Conservation (phyloP, 37 sponge, comb jelly and placozoan species). For the Dysidea cf. avara region DNA sequence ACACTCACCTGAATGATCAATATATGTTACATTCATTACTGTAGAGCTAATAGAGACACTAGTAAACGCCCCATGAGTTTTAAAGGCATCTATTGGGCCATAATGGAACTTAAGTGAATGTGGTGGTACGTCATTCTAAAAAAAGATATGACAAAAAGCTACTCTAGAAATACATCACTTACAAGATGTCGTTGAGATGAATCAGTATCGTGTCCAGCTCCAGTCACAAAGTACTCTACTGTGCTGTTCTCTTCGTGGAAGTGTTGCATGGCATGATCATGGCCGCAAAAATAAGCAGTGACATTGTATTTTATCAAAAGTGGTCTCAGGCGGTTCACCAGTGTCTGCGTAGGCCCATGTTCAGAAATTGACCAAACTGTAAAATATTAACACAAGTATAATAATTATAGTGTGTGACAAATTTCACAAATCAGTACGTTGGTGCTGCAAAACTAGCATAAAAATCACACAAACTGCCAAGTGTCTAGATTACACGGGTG, state of each 20-base stretch:
- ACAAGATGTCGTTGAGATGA: constrained; percentile 63
- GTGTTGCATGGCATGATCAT: constrained; percentile 89
- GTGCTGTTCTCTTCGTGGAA: constrained; percentile 35
- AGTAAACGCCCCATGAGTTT: constrained; percentile 53
- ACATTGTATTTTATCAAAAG: constrained; percentile 48
- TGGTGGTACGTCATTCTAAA: constrained; percentile 58
- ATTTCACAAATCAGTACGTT: too few relatives aligned
- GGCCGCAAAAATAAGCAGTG: constrained; percentile 73
- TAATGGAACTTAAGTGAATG: constrained; percentile 70
- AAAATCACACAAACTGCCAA: too few relatives aligned
- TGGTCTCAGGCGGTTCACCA: constrained; percentile 39
- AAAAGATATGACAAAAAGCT: too few relatives aligned
- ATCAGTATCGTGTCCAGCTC: constrained; percentile 83
- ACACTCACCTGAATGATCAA: constrained; percentile 44
- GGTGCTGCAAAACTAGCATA: too few relatives aligned
- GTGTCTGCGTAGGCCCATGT: constrained; percentile 52
- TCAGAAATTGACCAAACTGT: constrained; percentile 59
- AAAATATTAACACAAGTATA: too few relatives aligned
- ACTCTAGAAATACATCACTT: background rate
- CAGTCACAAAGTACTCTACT: constrained; percentile 80
- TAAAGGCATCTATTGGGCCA: constrained; percentile 19
- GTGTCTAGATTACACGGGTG: too few relatives aligned
- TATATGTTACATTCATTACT: constrained; percentile 51
- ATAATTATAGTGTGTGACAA: too few relatives aligned
- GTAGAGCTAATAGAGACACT: constrained; percentile 36